Percentiles rank a stretch among this genome's conserved stretches.
Conservation (phyloP, 2,888 invertebrate genomes). For the Drosophila bunnanda region DNA sequence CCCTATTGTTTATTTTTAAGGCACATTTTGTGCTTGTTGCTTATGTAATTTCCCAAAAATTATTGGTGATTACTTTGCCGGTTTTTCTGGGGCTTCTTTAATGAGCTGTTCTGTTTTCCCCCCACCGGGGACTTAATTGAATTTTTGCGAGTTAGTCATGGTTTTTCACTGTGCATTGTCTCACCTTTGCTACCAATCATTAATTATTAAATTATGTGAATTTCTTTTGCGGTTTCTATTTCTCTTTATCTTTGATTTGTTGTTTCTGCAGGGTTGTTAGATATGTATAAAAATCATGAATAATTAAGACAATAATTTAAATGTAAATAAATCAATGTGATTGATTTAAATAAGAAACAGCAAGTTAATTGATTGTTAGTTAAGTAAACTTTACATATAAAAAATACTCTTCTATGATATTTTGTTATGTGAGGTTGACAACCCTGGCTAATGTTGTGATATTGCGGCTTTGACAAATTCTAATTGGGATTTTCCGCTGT, state of each 20-base stretch:
- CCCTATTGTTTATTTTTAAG: constrained; percentile 53
- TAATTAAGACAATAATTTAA: neutral
- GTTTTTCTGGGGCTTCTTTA: constrained; percentile 31
- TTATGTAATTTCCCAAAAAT: constrained; percentile 41
- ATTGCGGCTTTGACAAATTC: constrained; percentile 53
- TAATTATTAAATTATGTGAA: constrained; percentile 40
- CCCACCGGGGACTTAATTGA: constrained; percentile 26
- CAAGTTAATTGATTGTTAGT: no score
- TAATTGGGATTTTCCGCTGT: constrained; percentile 66
- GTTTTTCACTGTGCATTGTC: constrained; percentile 42
- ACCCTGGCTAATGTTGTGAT: constrained; percentile 24
- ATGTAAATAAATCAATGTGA: neutral
- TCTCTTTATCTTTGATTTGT: neutral
- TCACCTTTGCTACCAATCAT: constrained; percentile 45
- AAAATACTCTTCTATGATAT: no score
- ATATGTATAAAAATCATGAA: neutral
- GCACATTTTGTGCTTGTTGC: constrained; percentile 38
- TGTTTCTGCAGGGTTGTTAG: neutral
- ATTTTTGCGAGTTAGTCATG: constrained; percentile 33
- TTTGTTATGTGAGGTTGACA: neutral
- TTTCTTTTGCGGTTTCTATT: constrained; percentile 19
- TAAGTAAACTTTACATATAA: no score
- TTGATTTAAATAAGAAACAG: neutral
- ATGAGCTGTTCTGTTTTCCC: constrained; percentile 3
- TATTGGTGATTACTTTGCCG: constrained; percentile 4